Base-by-base conservation (phyloP, 92 coral and sea anemone species). In the Porites divaricata region DNA sequence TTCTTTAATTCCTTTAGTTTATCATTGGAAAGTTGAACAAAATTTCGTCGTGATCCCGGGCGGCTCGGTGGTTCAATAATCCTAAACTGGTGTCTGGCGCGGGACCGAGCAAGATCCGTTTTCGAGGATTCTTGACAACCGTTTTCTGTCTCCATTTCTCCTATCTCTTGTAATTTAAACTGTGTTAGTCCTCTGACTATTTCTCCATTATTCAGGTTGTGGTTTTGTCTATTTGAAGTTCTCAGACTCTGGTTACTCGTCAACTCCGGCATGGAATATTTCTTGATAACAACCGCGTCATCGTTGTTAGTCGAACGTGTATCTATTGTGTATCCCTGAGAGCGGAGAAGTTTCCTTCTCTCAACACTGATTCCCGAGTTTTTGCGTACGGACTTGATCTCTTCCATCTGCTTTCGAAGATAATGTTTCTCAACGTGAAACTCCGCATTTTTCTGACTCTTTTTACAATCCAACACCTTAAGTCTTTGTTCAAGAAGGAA, bases 21-120 rank as follows among this genome's bases (percentile, higher is more conserved):
- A 57, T 89, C 92, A 9, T 81, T 59, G 4, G 92, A 81, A n/a
- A 89, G 22, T 63, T 80, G 92, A 21, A 89, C 61, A 67, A 89
- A 89, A 78, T 89, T 89, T 1, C 94, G 77, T 53, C 94, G 75
- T 14, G 94, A 91, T 71, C 94, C 94, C 9, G 83, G 92, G 6
- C 87, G 79, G 48, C 81, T 58, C 14, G 94, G 94, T 24, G 94
- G 94, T 20, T 91, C 89, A 63, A 91, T 91, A 48, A 79, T 83
- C 41, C 94, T 84, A 68, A 84, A 91, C 58, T 76, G 88, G 15
- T 65, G 82, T 73, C 74, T 84, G 11, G 75, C 88, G 12, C 82
- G 78, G 56, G 74, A 61, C 6, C 56, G 79, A 16, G 72, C 67
- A 7, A 26, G 51, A 69, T 57, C 28, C 4, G 28, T 45, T 8